phyloP scores from a whole-genome alignment of 2,888 invertebrate genomes.

The Eupithecia pulchellata region DNA sequence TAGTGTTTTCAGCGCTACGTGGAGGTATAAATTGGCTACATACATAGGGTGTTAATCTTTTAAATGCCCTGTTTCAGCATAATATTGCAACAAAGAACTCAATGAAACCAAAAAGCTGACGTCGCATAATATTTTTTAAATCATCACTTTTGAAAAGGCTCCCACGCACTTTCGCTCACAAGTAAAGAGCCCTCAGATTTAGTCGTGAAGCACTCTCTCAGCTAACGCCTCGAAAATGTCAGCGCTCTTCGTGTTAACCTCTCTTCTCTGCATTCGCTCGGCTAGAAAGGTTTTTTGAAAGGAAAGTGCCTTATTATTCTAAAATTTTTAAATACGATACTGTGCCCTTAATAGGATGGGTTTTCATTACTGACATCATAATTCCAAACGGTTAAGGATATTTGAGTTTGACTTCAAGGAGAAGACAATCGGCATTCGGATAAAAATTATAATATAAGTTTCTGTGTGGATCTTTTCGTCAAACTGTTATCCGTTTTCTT shows the following conservation, averaged over 20 bases:
- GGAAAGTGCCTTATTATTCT: not conserved
- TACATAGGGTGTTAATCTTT: no score
- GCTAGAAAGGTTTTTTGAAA: not conserved
- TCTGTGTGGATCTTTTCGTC: no score
- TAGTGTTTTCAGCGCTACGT: no score
- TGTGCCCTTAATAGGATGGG: not conserved
- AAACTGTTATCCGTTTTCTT: no score
- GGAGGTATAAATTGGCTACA: no score
- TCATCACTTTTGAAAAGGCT: constrained; percentile 6
- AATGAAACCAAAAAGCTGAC: not conserved
- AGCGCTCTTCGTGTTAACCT: constrained; percentile 1
- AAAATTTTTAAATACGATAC: no score
- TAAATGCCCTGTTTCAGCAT: not conserved
- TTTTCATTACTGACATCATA: no score
- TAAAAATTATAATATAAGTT: no score
- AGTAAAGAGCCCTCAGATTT: constrained; percentile 1
- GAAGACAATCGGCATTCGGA: no score
- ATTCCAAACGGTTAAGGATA: no score
- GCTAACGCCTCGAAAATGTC: not conserved
- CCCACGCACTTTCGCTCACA: not conserved
- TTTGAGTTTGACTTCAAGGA: no score
- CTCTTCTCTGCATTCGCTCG: not conserved
- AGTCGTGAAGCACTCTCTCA: not conserved
- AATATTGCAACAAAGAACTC: not conserved
- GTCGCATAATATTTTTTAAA: not conserved